Evolutionary conservation across 2,888 invertebrate species (phyloP).

Genomic region (Exocentrus adspersus): DNA sequence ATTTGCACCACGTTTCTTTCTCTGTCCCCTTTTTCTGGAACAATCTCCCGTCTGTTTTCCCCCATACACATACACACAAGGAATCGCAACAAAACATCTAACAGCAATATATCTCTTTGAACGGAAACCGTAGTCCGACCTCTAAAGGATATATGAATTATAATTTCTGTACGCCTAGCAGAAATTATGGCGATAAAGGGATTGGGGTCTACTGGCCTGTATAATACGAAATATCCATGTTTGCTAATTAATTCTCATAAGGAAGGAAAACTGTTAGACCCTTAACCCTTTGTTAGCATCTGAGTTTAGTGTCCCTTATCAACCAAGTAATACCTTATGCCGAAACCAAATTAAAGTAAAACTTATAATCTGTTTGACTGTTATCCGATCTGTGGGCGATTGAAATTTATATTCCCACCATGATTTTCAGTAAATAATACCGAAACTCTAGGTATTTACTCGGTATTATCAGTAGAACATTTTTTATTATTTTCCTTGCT

Average conservation of each 20-base stretch:
- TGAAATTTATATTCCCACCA: no score
- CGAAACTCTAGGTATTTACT: no score
- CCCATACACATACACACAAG: background rate
- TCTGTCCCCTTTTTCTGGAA: no score
- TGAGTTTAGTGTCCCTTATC: slow-evolving; percentile 30
- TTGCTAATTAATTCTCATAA: slow-evolving; percentile 36
- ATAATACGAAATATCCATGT: slow-evolving; percentile 23
- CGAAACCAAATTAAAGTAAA: background rate
- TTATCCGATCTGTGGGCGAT: background rate
- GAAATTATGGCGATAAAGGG: slow-evolving; percentile 33
- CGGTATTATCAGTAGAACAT: no score
- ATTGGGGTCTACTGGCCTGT: slow-evolving; percentile 21
- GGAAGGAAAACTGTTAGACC: slow-evolving; percentile 37
- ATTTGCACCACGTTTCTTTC: no score
- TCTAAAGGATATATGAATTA: slow-evolving; percentile 39
- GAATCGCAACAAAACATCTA: slow-evolving; percentile 22
- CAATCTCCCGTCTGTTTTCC: background rate
- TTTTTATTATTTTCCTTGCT: no score
- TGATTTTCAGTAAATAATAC: no score
- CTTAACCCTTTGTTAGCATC: slow-evolving; percentile 34
- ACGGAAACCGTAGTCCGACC: slow-evolving; percentile 35
- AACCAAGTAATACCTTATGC: slow-evolving; percentile 10
- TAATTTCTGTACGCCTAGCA: slow-evolving; percentile 31
- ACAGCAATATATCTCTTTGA: slow-evolving; percentile 25
- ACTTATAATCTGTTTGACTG: slow-evolving; percentile 1